Evolutionary conservation across 2,113 vertebrate genomes (phyloP), one percentile per base, ranked within the genome.

Genomic region (Oncorhynchus kisutch): DNA sequence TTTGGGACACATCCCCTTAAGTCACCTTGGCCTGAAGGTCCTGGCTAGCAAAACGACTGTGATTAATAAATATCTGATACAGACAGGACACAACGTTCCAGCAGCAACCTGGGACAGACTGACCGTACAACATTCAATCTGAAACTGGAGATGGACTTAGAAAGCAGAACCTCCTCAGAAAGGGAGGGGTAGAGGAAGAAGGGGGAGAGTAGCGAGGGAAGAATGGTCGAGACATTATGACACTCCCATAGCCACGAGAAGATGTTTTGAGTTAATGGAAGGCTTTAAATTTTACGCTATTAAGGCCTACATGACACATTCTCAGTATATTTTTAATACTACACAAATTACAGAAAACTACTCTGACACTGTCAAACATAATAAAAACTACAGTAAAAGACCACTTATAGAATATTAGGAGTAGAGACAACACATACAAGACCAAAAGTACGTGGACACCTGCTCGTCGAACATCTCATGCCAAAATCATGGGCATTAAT

Each of bases 1-100:
- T 45, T 45, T 45, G 39, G 39, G 9, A 45, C 39, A 45, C 39
- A 45, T 45, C 39, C 39, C 9, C 9, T 45, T 45, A 48, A 49
- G 72, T 74, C 62, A 66, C 72, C 62, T 27, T 74, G 72, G 22
- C 45, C 7, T 12, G n/a, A 66, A 74, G 4, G 14, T 49, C 72
- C 71, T 34, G 27, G 24, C 29, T n/a, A 64, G 31, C 66, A 67
- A 3, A 29, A 12, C 8, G 16, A 29, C 66, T 45, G 39, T 45
- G 39, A 45, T 16, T 5, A 24, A 73, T 62, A 64, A 12, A 72
- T 39, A 73, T 57, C 27, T 62, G 13, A 60, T 64, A 51, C 59
- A 22, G 22, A 51, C 62, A 64, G 72, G 3, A 48, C 72, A 66
- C 13, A 59, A 45, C 22, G 59, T 64, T 65, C 71, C 34, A 22